Percentiles rank a stretch among this genome's conserved stretches.
Conservation (phyloP, 2,888 invertebrate genomes). For the Platynereis dumerilii region DNA sequence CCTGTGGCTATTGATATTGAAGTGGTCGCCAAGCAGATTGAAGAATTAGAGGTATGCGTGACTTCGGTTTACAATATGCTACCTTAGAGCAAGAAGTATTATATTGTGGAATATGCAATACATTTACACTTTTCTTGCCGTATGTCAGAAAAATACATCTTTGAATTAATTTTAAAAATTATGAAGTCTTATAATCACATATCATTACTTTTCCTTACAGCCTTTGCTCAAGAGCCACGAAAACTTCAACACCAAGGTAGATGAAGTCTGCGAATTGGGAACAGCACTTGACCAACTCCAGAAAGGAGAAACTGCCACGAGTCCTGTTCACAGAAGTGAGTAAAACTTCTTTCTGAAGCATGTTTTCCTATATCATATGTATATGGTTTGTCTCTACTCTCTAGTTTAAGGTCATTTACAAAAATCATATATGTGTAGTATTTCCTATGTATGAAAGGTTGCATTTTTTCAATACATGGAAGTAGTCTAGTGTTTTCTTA, state of each 20-base stretch:
- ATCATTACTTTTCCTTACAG: slow-evolving; percentile 44
- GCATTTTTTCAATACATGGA: no score
- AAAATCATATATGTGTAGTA: no score
- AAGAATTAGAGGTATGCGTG: slow-evolving; percentile 54
- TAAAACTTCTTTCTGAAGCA: neutral
- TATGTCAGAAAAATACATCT: neutral
- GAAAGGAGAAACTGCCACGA: slow-evolving; percentile 75
- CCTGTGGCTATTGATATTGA: slow-evolving; percentile 89
- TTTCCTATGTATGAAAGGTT: no score
- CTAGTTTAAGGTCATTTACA: no score
- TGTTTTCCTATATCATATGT: no score
- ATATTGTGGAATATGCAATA: neutral
- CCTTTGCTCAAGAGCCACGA: slow-evolving; percentile 88
- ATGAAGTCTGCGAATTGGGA: slow-evolving; percentile 90
- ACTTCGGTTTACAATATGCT: neutral
- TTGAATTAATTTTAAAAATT: neutral
- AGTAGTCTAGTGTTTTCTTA: no score
- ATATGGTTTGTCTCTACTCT: no score
- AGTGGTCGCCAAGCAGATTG: slow-evolving; percentile 79
- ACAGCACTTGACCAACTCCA: slow-evolving; percentile 83
- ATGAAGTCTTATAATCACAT: no score
- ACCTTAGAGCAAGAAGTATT: neutral
- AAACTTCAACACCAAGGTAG: slow-evolving; percentile 83
- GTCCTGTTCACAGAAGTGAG: slow-evolving; percentile 78
- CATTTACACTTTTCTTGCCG: neutral